Percentiles rank a stretch among this genome's conserved stretches.
These are phyloP conservation scores for Zootermopsis nevadensis DNA, from an alignment of 2,888 invertebrate genomes.

Conservation along the genomic window DNA sequence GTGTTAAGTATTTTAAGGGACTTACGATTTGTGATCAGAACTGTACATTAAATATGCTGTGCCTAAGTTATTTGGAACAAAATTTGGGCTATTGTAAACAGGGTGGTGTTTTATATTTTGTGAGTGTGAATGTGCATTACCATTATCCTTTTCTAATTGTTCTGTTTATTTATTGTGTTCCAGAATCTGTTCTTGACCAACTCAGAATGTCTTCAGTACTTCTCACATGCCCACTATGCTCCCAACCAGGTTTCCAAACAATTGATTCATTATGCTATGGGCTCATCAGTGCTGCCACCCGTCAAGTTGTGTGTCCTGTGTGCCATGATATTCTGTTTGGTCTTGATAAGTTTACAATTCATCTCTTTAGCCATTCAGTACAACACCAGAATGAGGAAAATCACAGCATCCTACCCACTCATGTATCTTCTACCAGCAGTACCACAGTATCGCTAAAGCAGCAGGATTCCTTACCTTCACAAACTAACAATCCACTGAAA, in stretches of 20 bases:
- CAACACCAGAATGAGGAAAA: conserved; percentile 55
- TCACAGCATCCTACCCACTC: not conserved
- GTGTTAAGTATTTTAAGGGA: too few species aligned
- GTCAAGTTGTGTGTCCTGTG: conserved; percentile 80
- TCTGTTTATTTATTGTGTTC: not conserved
- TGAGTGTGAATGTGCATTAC: too few species aligned
- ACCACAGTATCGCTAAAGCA: not conserved
- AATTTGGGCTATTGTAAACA: too few species aligned
- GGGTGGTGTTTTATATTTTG: too few species aligned
- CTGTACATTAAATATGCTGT: too few species aligned
- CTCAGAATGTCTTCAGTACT: conserved; percentile 56
- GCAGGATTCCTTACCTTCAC: not conserved
- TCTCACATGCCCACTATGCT: conserved; percentile 81
- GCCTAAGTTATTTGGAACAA: too few species aligned
- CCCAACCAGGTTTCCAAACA: conserved; percentile 77
- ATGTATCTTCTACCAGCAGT: not conserved
- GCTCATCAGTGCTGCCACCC: conserved; percentile 80
- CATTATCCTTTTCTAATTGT: too few species aligned
- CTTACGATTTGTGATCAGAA: too few species aligned
- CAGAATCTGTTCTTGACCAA: not conserved
- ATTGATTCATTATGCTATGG: conserved; percentile 77
- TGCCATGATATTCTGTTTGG: conserved; percentile 81
- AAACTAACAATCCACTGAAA: not conserved
- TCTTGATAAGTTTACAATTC: conserved; percentile 85
- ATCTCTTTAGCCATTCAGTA: conserved; percentile 79